A percentile compares a stretch with the other conserved stretches of the same genome.
Conservation (phyloP, 2,797 vertebrate genomes). For the Spizella passerina region DNA sequence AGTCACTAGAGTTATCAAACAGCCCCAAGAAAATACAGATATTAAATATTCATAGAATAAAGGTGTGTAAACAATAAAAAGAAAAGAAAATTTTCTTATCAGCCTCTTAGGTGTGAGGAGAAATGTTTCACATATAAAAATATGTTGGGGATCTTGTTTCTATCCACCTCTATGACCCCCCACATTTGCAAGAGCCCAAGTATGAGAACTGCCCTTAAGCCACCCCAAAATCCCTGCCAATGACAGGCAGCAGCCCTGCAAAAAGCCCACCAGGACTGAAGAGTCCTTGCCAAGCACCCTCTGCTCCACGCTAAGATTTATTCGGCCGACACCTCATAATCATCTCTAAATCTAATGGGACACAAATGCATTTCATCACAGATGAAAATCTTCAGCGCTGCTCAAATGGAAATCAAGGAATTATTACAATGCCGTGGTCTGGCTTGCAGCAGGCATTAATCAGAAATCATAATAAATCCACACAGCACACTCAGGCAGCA, state of each 20-base stretch:
- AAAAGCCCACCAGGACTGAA: not conserved
- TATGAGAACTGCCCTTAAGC: not conserved
- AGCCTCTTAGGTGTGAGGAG: not conserved
- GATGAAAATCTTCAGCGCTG: slow-evolving; percentile 82
- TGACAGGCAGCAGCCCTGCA: not conserved
- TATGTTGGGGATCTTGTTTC: fast-evolving
- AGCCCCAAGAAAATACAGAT: fast-evolving
- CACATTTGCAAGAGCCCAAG: not conserved
- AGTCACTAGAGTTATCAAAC: not conserved
- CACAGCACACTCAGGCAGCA: slow-evolving; percentile 80
- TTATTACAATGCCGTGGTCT: slow-evolving; percentile 92
- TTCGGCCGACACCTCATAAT: slow-evolving; percentile 77
- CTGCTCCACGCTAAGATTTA: slow-evolving; percentile 51
- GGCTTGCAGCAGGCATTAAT: slow-evolving; percentile 93
- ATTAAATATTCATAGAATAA: not conserved
- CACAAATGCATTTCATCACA: slow-evolving; percentile 87
- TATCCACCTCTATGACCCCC: not conserved
- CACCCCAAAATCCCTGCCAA: not conserved
- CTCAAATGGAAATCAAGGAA: slow-evolving; percentile 92
- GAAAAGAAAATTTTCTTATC: not conserved
- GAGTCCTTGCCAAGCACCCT: not conserved
- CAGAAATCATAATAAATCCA: slow-evolving; percentile 96
- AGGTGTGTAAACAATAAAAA: not conserved
- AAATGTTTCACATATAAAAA: not conserved
- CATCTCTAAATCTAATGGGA: slow-evolving; percentile 80